Evolutionary conservation across 1,140 invertebrate species (phyloP).

Genomic region (Coptotermes formosanus): DNA sequence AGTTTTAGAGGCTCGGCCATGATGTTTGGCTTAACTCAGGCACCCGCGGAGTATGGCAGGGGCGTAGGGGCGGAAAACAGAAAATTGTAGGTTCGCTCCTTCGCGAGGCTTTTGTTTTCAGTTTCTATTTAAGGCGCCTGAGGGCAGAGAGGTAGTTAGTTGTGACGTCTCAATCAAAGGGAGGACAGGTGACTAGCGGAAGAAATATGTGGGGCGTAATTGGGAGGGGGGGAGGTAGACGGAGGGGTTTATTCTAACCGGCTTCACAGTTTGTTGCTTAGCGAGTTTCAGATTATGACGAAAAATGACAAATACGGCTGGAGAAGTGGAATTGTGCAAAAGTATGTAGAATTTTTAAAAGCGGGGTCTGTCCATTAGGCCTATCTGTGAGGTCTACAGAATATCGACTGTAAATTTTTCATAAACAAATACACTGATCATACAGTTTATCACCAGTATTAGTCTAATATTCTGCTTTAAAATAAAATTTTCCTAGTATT

Average conservation of each 20-base stretch:
- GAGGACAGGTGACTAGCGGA: conserved; percentile 25
- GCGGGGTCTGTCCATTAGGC: too few species aligned
- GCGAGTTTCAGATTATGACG: background rate
- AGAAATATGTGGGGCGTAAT: background rate
- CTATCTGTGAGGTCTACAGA: too few species aligned
- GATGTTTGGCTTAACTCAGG: conserved; percentile 7
- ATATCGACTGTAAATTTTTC: too few species aligned
- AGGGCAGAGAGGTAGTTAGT: conserved; percentile 10
- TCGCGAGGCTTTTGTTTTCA: conserved; percentile 22
- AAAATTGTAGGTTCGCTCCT: conserved; percentile 20
- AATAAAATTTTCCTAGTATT: too few species aligned
- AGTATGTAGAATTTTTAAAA: too few species aligned
- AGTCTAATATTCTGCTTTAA: too few species aligned
- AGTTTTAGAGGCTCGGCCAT: background rate
- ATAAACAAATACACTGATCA: too few species aligned
- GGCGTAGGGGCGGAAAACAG: background rate
- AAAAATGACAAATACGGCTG: background rate
- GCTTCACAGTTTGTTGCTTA: background rate
- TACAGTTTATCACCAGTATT: too few species aligned
- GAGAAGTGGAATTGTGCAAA: too few species aligned
- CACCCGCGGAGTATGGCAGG: background rate
- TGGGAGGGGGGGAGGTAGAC: background rate
- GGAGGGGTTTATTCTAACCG: background rate
- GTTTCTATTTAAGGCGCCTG: background rate
- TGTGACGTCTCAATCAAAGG: conserved; percentile 24